Percentiles rank a stretch among this genome's conserved stretches.
These are phyloP conservation scores for Isaurus tuberculatus DNA, from an alignment of 92 coral and sea anemone species.

Conservation along the genomic window DNA sequence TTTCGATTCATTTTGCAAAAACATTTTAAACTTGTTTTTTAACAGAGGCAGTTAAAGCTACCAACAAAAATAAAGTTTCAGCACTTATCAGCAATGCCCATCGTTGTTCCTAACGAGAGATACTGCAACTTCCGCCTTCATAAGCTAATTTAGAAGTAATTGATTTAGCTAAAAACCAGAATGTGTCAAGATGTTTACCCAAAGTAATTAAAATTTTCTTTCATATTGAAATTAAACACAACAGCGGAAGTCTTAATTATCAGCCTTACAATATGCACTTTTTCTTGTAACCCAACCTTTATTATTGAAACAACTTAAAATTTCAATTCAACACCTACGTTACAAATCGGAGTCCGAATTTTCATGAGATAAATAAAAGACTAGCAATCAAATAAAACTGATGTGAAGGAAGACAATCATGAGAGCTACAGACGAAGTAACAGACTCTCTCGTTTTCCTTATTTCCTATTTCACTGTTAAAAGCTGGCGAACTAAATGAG, in stretches of 20 bases:
- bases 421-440: neutral
- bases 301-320: neutral
- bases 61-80: neutral
- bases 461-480: neutral
- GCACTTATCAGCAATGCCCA: neutral
- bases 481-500: neutral
- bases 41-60: neutral
- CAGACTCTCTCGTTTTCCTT: neutral
- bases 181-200: neutral
- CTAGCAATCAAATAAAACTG: too few relatives aligned
- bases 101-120: neutral
- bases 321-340: too few relatives aligned
- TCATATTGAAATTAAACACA: neutral
- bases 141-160: neutral
- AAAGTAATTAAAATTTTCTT: neutral
- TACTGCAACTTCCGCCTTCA: neutral
- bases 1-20: constrained; percentile 2
- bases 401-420: neutral
- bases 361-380: too few relatives aligned
- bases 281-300: neutral
- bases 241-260: neutral
- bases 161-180: neutral
- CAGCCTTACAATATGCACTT: neutral
- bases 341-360: too few relatives aligned
- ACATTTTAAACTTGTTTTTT: neutral